Percentiles rank a stretch among this genome's conserved stretches.
These are phyloP conservation scores for Periophthalmus magnuspinnatus DNA, from an alignment of 2,797 vertebrate genomes.

Conservation along the genomic window DNA sequence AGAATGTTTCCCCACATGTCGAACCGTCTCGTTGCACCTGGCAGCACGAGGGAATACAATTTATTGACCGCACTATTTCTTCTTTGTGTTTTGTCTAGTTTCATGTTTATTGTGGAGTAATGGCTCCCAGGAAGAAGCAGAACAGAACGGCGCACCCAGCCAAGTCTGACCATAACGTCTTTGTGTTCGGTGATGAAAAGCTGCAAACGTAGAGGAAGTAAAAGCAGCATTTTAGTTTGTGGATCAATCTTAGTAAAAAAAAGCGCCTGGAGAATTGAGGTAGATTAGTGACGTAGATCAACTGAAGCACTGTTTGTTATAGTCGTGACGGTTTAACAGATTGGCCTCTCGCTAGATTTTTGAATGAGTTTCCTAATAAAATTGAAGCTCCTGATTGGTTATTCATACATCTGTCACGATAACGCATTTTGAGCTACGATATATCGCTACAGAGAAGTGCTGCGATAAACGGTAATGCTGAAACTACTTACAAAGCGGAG, in stretches of 20 bases:
- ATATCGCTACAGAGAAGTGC: no score
- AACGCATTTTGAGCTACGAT: no score
- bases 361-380: background rate
- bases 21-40: constrained; percentile 37
- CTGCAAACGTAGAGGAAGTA: background rate
- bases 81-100: constrained; percentile 36
- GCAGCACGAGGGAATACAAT: constrained; percentile 57
- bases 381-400: no score
- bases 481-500: no score
- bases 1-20: constrained; percentile 31
- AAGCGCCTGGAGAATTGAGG: background rate
- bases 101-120: constrained; percentile 28
- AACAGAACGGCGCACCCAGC: constrained; percentile 31
- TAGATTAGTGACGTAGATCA: background rate
- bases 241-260: background rate
- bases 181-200: constrained; percentile 6
- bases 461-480: no score
- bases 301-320: background rate
- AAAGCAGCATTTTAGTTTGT: background rate
- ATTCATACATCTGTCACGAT: no score
- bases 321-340: background rate
- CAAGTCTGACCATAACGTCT: constrained; percentile 32
- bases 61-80: constrained; percentile 58
- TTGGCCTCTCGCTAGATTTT: background rate
- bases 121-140: constrained; percentile 43